A percentile compares a stretch with the other conserved stretches of the same genome.
Conservation (phyloP, 1,140 invertebrate genomes). For the Brachionus angularis region DNA sequence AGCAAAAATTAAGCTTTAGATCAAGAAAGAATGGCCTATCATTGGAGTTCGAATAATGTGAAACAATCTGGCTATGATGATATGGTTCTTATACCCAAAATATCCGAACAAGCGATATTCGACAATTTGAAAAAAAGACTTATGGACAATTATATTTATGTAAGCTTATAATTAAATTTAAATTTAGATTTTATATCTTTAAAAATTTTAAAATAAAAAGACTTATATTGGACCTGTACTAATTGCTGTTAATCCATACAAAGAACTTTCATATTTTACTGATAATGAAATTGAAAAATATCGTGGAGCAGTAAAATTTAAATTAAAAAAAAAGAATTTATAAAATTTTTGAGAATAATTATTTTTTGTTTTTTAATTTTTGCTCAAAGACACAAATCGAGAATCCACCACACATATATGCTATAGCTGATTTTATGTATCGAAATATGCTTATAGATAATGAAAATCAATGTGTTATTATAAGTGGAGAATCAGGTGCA, state of each 20-base stretch:
- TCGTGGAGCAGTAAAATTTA: constrained; percentile 73
- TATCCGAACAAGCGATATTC: constrained; percentile 68
- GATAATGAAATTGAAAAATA: constrained; percentile 24
- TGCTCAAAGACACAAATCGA: constrained; percentile 62
- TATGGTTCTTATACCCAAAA: constrained; percentile 72
- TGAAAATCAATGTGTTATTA: constrained; percentile 73
- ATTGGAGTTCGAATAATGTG: constrained; percentile 73
- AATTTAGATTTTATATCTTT: constrained; percentile 18
- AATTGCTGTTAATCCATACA: constrained; percentile 72
- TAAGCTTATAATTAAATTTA: no score
- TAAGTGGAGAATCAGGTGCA: constrained; percentile 73
- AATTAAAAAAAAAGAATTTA: constrained; percentile 46
- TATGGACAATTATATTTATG: constrained; percentile 71
- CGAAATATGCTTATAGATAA: constrained; percentile 88
- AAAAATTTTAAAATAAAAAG: constrained; percentile 54
- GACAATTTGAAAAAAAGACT: constrained; percentile 72
- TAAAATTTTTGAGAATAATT: background rate
- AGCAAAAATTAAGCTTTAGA: no score
- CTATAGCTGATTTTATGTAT: constrained; percentile 93
- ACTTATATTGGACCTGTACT: constrained; percentile 77
- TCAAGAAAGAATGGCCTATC: no score
- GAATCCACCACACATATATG: constrained; percentile 93
- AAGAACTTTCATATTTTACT: constrained; percentile 87
- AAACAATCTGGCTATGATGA: constrained; percentile 73
- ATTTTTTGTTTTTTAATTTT: background rate